Evolutionary conservation across 2,888 invertebrate species (phyloP).

Genomic region (Andrena flavipes): DNA sequence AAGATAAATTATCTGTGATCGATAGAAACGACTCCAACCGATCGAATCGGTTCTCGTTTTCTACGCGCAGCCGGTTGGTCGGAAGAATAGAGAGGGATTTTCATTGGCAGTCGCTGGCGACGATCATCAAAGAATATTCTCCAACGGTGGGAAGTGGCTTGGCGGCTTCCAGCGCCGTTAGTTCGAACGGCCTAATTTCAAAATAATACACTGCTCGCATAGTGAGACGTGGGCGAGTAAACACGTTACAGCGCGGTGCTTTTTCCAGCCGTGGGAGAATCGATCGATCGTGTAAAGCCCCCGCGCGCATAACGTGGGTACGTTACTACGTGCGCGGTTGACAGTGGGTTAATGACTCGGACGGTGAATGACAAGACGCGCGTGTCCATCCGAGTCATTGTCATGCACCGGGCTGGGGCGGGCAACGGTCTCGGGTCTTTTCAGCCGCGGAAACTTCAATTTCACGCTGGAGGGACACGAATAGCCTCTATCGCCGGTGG

Average conservation of each 20-base stretch:
- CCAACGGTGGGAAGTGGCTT: background rate
- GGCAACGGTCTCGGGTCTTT: slow-evolving; percentile 38
- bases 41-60: slow-evolving; percentile 42
- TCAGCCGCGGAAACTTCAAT: slow-evolving; percentile 66
- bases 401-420: slow-evolving; percentile 12
- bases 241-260: slow-evolving; percentile 15
- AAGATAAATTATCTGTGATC: background rate
- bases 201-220: background rate
- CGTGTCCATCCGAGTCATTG: slow-evolving; percentile 51
- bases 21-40: slow-evolving; percentile 14
- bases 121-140: slow-evolving; percentile 14
- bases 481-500: slow-evolving; percentile 26
- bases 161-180: background rate
- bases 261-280: slow-evolving; percentile 40
- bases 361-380: slow-evolving; percentile 64
- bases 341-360: slow-evolving; percentile 64
- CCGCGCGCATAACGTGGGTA: background rate
- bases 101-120: background rate
- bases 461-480: slow-evolving; percentile 58
- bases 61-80: background rate
- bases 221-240: slow-evolving; percentile 24
- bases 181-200: slow-evolving; percentile 14
- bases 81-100: slow-evolving; percentile 12
- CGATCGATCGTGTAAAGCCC: slow-evolving; percentile 54
- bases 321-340: slow-evolving; percentile 19